A percentile compares a stretch with the other conserved stretches of the same genome.
These are phyloP conservation scores for Athalia cordata DNA, from an alignment of 2,888 invertebrate species.

Conservation along the genomic window DNA sequence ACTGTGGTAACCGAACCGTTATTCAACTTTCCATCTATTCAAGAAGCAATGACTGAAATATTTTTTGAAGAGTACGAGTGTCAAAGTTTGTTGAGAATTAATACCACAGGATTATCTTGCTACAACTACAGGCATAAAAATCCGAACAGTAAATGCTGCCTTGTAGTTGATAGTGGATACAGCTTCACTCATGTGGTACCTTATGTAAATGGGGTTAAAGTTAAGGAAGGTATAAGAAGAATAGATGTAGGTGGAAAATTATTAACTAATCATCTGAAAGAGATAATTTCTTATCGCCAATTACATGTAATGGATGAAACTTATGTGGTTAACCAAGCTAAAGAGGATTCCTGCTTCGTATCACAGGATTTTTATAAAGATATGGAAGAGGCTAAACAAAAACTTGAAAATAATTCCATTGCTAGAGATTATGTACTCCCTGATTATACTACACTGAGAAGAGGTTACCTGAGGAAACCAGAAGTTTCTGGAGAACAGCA, in stretches of 20 bases:
- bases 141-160: slow-evolving; percentile 77
- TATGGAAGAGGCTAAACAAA: slow-evolving; percentile 81
- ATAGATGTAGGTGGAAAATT: slow-evolving; percentile 98
- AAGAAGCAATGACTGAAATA: slow-evolving; percentile 96
- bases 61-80: slow-evolving; percentile 99
- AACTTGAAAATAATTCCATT: slow-evolving; percentile 81
- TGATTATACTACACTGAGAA: slow-evolving; percentile 91
- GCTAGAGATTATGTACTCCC: slow-evolving; percentile 95
- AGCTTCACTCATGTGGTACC: slow-evolving; percentile 97
- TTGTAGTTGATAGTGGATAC: slow-evolving; percentile 95
- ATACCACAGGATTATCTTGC: slow-evolving; percentile 87
- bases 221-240: slow-evolving; percentile 83
- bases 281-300: slow-evolving; percentile 96
- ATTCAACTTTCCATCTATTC: slow-evolving; percentile 93
- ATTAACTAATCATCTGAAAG: slow-evolving; percentile 97
- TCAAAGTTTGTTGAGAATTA: slow-evolving; percentile 85
- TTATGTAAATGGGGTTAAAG: slow-evolving; percentile 82
- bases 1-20: slow-evolving; percentile 95
- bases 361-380: slow-evolving; percentile 88
- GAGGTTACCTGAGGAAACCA: slow-evolving; percentile 82
- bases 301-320: slow-evolving; percentile 99
- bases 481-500: slow-evolving; percentile 79
- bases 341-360: slow-evolving; percentile 98
- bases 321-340: slow-evolving; percentile 97
- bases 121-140: slow-evolving; percentile 80